Conservation (phyloP, 2,113 vertebrate species). For the Callaeas wilsoni region DNA sequence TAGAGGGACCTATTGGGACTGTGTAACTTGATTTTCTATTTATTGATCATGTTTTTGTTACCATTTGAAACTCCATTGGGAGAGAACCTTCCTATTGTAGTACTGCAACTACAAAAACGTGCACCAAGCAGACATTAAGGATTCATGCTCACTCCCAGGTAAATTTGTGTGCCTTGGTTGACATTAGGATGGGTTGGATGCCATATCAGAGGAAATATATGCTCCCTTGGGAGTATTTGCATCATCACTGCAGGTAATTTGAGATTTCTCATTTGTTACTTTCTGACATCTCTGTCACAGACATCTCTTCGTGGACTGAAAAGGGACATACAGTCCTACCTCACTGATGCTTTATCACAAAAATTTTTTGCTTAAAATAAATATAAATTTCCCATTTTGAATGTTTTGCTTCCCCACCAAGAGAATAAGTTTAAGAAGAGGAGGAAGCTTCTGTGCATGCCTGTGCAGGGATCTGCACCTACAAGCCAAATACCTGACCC, state of each 20-base stretch:
- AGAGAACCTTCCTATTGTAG: background rate
- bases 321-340: background rate
- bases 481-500: background rate
- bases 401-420: background rate
- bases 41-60: constrained; percentile 65
- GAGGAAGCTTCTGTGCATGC: background rate
- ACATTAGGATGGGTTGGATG: background rate
- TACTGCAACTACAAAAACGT: background rate
- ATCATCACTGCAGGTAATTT: background rate
- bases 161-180: background rate
- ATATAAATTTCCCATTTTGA: background rate
- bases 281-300: background rate
- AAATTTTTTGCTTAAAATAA: background rate
- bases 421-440: background rate
- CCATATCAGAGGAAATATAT: background rate
- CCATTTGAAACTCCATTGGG: constrained; percentile 2
- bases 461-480: background rate
- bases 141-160: background rate
- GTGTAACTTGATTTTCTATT: constrained; percentile 67
- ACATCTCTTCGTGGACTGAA: background rate
- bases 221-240: background rate
- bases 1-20: constrained; percentile 17
- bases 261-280: background rate
- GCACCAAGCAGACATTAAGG: background rate
- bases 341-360: background rate